These are phyloP conservation scores for Caenorhabditis uteleia DNA, from an alignment of 2,888 invertebrate genomes.

Conservation along the genomic window DNA sequence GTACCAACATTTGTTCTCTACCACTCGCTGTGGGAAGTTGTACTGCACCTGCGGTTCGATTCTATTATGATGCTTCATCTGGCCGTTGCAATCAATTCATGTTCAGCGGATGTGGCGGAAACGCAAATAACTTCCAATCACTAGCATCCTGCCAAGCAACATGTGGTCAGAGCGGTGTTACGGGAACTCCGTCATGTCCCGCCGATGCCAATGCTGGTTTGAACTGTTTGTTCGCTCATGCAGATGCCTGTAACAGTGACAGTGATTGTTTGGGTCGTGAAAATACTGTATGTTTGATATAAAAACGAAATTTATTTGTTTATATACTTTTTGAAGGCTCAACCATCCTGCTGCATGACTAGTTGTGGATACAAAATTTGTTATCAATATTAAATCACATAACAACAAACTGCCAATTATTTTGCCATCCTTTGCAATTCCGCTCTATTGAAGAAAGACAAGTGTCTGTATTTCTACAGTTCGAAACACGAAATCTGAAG, in stretches of 20 bases:
- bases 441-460: too few relatives aligned
- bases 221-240: slow-evolving; percentile 65
- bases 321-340: slow-evolving; percentile 29
- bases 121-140: slow-evolving; percentile 68
- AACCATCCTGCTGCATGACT: slow-evolving; percentile 69
- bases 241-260: slow-evolving; percentile 65
- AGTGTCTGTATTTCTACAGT: too few relatives aligned
- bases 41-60: slow-evolving; percentile 57
- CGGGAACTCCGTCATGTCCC: slow-evolving; percentile 65
- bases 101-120: slow-evolving; percentile 61
- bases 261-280: slow-evolving; percentile 59
- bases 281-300: slow-evolving; percentile 39
- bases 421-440: background rate
- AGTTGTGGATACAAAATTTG: slow-evolving; percentile 68
- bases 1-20: slow-evolving; percentile 62
- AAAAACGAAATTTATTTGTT: background rate
- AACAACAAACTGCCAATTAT: too few relatives aligned
- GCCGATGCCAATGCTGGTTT: slow-evolving; percentile 64
- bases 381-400: slow-evolving; percentile 64
- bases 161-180: slow-evolving; percentile 59
- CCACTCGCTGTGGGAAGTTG: slow-evolving; percentile 63
- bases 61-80: slow-evolving; percentile 64
- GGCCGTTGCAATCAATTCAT: slow-evolving; percentile 58
- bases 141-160: slow-evolving; percentile 64
- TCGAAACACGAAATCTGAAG: too few relatives aligned